phyloP scores from a whole-genome alignment of 2,797 vertebrate species.

The Poeciliopsis paucimaculata region DNA sequence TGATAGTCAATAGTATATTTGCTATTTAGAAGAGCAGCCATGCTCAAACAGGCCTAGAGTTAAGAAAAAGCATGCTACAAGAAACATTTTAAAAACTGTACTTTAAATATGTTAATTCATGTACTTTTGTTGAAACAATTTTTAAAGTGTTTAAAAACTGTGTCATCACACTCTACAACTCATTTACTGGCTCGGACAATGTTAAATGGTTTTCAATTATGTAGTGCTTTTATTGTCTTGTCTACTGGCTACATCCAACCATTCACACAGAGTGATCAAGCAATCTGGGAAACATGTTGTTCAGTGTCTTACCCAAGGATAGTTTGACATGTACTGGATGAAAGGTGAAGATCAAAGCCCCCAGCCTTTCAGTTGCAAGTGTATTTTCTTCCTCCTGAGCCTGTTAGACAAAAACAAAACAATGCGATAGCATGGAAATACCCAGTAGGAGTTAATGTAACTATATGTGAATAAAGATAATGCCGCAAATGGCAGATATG shows the following conservation, averaged over 20 bases:
- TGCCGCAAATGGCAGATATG: slow-evolving; percentile 10
- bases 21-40: neutral
- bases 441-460: neutral
- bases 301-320: neutral
- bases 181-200: slow-evolving; percentile 1
- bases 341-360: neutral
- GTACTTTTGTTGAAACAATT: neutral
- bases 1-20: neutral
- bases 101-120: neutral
- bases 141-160: neutral
- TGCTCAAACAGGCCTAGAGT: neutral
- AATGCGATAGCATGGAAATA: neutral
- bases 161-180: slow-evolving; percentile 8
- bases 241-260: neutral
- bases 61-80: neutral
- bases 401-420: slow-evolving; percentile 1
- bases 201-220: slow-evolving; percentile 4
- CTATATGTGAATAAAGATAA: neutral
- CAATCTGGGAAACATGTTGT: neutral
- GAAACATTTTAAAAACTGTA: neutral
- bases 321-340: slow-evolving; percentile 2
- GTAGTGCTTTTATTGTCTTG: neutral
- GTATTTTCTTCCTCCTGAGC: neutral
- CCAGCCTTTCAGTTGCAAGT: neutral
- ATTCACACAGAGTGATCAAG: neutral